phyloP scores from a whole-genome alignment of 2,113 vertebrate genomes.

The Pseudonaja textilis region DNA sequence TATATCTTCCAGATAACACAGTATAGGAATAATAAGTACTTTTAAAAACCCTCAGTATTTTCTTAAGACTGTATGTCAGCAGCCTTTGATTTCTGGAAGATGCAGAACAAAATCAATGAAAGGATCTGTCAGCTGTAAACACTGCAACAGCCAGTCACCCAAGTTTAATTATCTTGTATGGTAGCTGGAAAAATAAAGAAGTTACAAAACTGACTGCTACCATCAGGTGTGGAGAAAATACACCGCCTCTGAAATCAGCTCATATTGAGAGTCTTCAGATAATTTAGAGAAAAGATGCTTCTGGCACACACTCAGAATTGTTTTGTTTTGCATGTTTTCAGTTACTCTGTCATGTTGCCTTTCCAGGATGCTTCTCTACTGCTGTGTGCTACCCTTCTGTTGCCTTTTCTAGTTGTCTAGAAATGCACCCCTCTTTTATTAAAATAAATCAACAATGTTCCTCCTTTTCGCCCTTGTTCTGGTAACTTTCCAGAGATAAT shows the following conservation, averaged over 20 bases:
- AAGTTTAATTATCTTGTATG: constrained; percentile 29
- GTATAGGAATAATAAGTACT: background rate
- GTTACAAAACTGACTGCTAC: constrained; percentile 3
- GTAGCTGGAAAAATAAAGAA: constrained; percentile 14
- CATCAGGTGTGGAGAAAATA: accelerated
- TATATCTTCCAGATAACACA: background rate
- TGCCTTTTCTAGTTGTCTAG: background rate
- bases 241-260: background rate
- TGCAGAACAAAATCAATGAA: background rate
- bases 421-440: constrained; percentile 1
- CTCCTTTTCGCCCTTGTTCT: background rate
- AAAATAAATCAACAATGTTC: background rate
- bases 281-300: background rate
- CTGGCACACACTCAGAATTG: background rate
- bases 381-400: background rate
- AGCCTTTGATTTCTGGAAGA: constrained; percentile 19
- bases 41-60: background rate
- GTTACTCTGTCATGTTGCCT: background rate
- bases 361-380: background rate
- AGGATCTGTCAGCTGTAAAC: constrained; percentile 2
- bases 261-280: constrained; percentile 1
- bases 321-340: constrained; percentile 3
- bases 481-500: background rate
- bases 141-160: background rate
- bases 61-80: constrained; percentile 1